Evolutionary conservation across 2,797 vertebrate genomes (phyloP).

Genomic region (Acomys russatus): DNA sequence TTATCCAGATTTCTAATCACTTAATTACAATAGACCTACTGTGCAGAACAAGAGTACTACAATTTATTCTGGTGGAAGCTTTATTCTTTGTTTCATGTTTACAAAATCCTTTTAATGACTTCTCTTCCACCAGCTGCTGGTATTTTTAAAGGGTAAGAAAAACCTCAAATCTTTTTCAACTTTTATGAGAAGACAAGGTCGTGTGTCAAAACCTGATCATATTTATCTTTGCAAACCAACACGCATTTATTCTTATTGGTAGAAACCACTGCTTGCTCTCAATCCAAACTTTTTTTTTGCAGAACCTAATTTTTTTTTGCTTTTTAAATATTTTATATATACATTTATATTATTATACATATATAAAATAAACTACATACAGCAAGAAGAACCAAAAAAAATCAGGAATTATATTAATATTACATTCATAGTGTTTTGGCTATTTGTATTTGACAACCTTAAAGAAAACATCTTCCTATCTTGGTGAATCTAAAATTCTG

Average conservation of each 20-base stretch:
- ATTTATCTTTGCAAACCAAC: constrained; percentile 27
- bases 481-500: too few species aligned
- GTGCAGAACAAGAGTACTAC: constrained; percentile 24
- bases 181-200: constrained; percentile 42
- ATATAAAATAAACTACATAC: too few species aligned
- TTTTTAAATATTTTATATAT: too few species aligned
- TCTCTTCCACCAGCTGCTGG: neutral
- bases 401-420: too few species aligned
- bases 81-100: constrained; percentile 60
- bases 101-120: constrained; percentile 44
- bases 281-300: neutral
- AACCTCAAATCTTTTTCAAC: constrained; percentile 16
- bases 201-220: neutral
- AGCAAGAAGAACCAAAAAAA: too few species aligned
- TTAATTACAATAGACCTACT: constrained; percentile 73
- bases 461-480: too few species aligned
- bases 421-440: too few species aligned
- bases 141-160: constrained; percentile 55
- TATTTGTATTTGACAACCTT: too few species aligned
- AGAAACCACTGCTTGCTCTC: neutral
- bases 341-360: too few species aligned
- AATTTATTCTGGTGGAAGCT: neutral
- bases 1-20: constrained; percentile 75
- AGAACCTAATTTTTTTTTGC: too few species aligned
- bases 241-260: neutral